These are phyloP conservation scores for Sorex araneus DNA, from an alignment of 2,113 vertebrate species.

Conservation along the genomic window DNA sequence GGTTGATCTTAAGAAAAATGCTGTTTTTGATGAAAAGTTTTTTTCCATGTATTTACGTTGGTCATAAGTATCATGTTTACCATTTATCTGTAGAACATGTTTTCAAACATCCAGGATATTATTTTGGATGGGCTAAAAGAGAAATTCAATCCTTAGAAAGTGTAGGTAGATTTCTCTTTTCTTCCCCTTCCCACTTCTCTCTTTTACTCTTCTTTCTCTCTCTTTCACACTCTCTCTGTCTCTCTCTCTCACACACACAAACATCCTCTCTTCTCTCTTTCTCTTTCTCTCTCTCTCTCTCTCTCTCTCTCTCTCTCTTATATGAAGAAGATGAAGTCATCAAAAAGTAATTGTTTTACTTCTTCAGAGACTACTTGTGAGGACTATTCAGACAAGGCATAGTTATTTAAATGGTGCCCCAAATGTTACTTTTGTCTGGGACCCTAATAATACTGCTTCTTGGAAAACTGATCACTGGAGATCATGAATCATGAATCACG, in stretches of 20 bases:
- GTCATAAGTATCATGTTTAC: background rate
- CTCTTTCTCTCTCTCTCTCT: background rate
- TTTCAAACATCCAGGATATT: conserved; percentile 1
- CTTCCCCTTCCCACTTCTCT: background rate
- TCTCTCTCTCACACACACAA: background rate
- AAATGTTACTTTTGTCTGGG: background rate
- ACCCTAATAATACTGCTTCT: background rate
- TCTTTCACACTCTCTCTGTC: background rate
- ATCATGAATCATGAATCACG: too few relatives aligned
- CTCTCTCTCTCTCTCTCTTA: background rate
- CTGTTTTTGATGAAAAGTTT: background rate
- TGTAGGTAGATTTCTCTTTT: fast-evolving
- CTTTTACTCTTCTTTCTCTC: background rate
- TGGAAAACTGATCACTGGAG: background rate
- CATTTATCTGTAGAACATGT: background rate
- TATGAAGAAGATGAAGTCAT: background rate
- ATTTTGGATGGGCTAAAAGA: background rate
- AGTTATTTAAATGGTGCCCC: too few relatives aligned
- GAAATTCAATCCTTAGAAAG: background rate
- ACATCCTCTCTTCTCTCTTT: too few relatives aligned
- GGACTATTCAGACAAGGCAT: background rate
- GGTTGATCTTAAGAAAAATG: conserved; percentile 1
- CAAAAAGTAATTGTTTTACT: background rate
- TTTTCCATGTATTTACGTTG: conserved; percentile 17
- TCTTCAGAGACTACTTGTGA: background rate